These are phyloP conservation scores for Sphenodon punctatus DNA, from an alignment of 2,797 vertebrate species.

Conservation along the genomic window DNA sequence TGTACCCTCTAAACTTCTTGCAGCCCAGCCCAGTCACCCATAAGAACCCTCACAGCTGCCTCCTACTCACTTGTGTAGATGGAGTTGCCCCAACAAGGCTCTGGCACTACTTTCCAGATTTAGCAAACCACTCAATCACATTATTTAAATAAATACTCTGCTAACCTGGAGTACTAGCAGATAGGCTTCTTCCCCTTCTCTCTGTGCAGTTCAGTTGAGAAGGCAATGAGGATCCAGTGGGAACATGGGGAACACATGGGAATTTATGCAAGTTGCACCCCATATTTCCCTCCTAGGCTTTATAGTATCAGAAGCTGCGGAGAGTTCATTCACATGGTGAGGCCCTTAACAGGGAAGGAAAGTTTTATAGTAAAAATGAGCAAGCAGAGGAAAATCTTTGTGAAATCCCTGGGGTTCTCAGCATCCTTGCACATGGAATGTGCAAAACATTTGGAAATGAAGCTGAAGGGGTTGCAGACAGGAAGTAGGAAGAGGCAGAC, in stretches of 20 bases:
- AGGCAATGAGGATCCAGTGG: neutral
- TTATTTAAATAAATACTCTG: too few species aligned
- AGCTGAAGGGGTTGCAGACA: too few species aligned
- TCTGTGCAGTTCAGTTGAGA: slow-evolving; percentile 7
- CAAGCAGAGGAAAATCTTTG: neutral
- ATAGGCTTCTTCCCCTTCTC: neutral
- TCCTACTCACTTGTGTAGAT: too few species aligned
- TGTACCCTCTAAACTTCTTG: too few species aligned
- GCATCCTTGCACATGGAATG: too few species aligned
- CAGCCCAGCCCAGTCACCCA: too few species aligned
- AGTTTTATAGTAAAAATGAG: slow-evolving; percentile 19
- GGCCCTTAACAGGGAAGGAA: neutral
- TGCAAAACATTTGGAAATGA: too few species aligned
- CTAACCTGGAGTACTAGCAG: neutral
- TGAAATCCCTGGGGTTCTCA: neutral
- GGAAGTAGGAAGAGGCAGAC: too few species aligned
- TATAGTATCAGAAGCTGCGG: neutral
- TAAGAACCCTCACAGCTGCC: too few species aligned
- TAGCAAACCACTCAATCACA: too few species aligned
- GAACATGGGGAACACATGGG: neutral
- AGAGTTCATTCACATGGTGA: neutral
- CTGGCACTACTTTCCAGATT: too few species aligned
- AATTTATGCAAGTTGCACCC: neutral
- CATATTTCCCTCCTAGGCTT: neutral
- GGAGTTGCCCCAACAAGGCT: too few species aligned